These are phyloP conservation scores for Hemicentrotus pulcherrimus DNA, from an alignment of 35 echinoderm and acorn worm species.

Conservation along the genomic window DNA sequence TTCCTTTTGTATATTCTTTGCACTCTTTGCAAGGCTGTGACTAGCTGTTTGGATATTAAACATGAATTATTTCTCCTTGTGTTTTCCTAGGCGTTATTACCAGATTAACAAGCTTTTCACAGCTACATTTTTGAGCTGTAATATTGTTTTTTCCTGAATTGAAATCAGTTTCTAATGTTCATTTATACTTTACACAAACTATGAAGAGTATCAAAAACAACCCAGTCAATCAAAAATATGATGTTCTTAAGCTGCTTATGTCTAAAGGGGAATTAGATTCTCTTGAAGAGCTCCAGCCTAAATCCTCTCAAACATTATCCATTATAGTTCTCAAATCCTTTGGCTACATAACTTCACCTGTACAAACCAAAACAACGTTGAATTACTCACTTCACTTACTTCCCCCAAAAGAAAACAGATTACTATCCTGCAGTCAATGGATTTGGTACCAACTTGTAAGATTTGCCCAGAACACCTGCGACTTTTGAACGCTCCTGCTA, in stretches of 20 bases:
- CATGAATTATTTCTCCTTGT: too few species aligned
- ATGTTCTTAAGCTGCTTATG: neutral
- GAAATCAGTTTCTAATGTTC: neutral
- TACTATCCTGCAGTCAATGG: neutral
- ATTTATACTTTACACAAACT: neutral
- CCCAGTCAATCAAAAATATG: neutral
- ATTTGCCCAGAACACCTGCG: neutral
- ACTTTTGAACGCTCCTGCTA: neutral
- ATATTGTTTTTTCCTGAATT: too few species aligned
- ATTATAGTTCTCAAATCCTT: neutral
- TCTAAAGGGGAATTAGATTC: neutral
- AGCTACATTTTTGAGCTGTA: too few species aligned
- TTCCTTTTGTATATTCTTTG: too few species aligned
- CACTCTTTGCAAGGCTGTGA: too few species aligned
- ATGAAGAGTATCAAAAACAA: neutral
- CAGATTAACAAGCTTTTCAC: too few species aligned
- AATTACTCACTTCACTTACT: neutral
- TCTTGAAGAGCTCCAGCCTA: neutral
- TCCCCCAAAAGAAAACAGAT: neutral
- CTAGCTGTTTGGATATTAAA: too few species aligned
- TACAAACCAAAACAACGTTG: neutral
- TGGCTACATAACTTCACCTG: neutral
- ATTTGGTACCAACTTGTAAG: conserved; percentile 2
- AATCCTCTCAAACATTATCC: neutral
- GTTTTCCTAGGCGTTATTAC: too few species aligned